phyloP scores from a whole-genome alignment of 92 coral and sea anemone genomes.

The Desmophyllum pertusum region DNA sequence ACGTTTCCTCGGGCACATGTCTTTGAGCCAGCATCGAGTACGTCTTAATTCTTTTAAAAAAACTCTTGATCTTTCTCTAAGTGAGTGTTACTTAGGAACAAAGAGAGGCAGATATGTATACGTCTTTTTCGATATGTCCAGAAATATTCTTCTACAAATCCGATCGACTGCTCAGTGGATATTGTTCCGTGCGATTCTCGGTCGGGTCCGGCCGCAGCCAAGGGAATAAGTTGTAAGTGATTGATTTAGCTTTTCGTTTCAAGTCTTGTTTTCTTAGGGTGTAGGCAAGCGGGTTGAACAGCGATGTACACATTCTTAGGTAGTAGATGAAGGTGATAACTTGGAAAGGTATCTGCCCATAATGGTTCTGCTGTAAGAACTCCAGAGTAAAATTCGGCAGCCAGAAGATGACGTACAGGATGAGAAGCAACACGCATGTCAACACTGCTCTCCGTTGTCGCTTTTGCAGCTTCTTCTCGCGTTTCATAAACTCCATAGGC shows the following conservation, averaged over 20 bases:
- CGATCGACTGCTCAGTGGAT: conserved; percentile 14
- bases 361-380: background rate
- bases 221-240: background rate
- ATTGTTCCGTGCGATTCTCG: conserved; percentile 7
- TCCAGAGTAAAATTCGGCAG: conserved; percentile 29
- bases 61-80: no score
- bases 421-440: conserved; percentile 42
- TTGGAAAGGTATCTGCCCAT: background rate
- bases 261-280: conserved; percentile 47
- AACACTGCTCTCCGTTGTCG: conserved; percentile 37
- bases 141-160: background rate
- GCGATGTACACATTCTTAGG: conserved; percentile 26
- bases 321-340: background rate
- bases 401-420: conserved; percentile 42
- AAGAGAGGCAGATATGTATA: no score
- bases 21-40: no score
- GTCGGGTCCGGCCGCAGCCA: background rate
- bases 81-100: no score
- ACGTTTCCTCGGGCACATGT: no score
- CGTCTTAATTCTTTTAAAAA: no score
- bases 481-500: conserved; percentile 24
- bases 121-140: no score
- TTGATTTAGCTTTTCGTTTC: background rate
- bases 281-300: conserved; percentile 38
- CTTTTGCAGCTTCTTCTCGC: conserved; percentile 17